These are phyloP conservation scores for Calliscelio sp. DNA, from an alignment of 2,888 invertebrate genomes.

Conservation along the genomic window DNA sequence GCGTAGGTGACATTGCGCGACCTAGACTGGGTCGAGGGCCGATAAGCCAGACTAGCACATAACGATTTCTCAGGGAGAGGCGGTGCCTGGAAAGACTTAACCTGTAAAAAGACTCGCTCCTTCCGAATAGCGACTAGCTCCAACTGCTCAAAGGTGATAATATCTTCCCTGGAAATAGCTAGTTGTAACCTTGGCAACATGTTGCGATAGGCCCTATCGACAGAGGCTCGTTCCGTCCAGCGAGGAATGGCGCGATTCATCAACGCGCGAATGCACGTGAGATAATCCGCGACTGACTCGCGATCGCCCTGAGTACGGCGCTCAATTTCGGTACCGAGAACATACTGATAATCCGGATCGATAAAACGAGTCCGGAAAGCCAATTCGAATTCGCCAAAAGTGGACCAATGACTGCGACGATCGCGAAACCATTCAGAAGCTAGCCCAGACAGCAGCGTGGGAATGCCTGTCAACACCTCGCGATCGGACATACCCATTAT, in stretches of 20 bases:
- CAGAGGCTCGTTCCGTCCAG: not conserved
- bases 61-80: not conserved
- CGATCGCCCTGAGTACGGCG: slow-evolving; percentile 4
- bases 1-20: no score
- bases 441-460: not conserved
- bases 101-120: not conserved
- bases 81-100: not conserved
- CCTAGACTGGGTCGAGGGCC: no score
- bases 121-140: not conserved
- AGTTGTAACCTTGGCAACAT: not conserved
- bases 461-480: no score
- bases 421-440: slow-evolving; percentile 39
- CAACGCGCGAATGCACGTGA: slow-evolving; percentile 1
- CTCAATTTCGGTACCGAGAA: not conserved
- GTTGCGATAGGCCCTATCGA: not conserved
- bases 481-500: no score
- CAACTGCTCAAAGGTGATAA: not conserved
- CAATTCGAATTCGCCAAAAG: not conserved
- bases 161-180: not conserved
- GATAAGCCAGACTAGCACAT: not conserved
- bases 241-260: not conserved
- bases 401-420: not conserved
- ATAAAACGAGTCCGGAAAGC: not conserved
- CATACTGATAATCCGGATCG: slow-evolving; percentile 18
- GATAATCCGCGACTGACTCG: not conserved